These are phyloP conservation scores for Microdon myrmicae DNA, from an alignment of 2,888 invertebrate species.

Conservation along the genomic window DNA sequence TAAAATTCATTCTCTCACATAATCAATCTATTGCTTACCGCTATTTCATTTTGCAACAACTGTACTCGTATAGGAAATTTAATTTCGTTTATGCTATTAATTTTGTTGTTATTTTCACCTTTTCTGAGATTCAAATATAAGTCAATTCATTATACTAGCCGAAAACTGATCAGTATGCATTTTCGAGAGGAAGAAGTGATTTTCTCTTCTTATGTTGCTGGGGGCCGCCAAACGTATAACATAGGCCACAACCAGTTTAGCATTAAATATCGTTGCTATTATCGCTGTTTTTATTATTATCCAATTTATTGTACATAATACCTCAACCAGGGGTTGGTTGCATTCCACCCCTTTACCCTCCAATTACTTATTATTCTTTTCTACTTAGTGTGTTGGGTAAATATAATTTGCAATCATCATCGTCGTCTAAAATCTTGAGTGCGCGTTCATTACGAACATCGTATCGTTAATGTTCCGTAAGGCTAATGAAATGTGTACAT, in stretches of 20 bases:
- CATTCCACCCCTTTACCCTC: slow-evolving; percentile 7
- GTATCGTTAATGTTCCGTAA: too few relatives aligned
- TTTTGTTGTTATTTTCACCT: slow-evolving; percentile 3
- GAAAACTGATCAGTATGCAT: slow-evolving; percentile 25
- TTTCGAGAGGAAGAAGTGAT: background rate
- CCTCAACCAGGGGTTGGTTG: slow-evolving; percentile 26
- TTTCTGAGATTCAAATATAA: slow-evolving; percentile 7
- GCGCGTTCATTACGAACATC: too few relatives aligned
- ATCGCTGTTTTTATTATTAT: slow-evolving; percentile 19
- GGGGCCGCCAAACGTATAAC: background rate
- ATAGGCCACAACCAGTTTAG: slow-evolving; percentile 12
- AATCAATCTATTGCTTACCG: slow-evolving; percentile 42
- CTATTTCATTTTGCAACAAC: slow-evolving; percentile 10
- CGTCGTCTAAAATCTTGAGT: too few relatives aligned
- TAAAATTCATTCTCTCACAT: slow-evolving; percentile 45
- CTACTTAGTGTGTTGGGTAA: too few relatives aligned
- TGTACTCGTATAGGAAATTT: slow-evolving; percentile 11
- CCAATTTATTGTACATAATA: slow-evolving; percentile 5
- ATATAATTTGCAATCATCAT: slow-evolving; percentile 33
- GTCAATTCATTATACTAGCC: background rate
- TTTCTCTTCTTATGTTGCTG: slow-evolving; percentile 12
- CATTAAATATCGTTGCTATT: slow-evolving; percentile 30
- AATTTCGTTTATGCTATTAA: background rate
- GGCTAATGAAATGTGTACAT: slow-evolving; percentile 26
- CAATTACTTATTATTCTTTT: slow-evolving; percentile 25